These are phyloP conservation scores for Amblyjoppa fuscipennis DNA, from an alignment of 2,888 invertebrate genomes.

Conservation along the genomic window DNA sequence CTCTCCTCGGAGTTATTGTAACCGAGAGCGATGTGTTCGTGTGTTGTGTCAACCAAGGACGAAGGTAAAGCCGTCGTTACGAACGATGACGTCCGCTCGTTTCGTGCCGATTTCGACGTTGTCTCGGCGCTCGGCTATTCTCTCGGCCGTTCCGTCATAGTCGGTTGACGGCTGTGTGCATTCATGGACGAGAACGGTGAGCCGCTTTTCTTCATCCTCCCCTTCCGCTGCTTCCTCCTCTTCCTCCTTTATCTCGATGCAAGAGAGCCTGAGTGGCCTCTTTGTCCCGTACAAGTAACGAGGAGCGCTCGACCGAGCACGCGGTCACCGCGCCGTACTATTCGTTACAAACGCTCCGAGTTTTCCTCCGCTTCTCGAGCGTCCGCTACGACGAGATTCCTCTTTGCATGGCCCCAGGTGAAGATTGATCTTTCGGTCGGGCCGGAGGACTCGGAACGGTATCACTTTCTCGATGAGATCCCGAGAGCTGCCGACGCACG, in stretches of 20 bases:
- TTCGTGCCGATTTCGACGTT: constrained; percentile 12
- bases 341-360: constrained; percentile 6
- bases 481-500: constrained; percentile 19
- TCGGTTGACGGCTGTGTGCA: not conserved
- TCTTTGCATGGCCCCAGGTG: not conserved
- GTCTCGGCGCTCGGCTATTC: not conserved
- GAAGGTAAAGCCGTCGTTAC: constrained; percentile 5
- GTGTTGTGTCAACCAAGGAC: constrained; percentile 3
- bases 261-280: constrained; percentile 49
- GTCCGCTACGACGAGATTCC: not conserved
- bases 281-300: constrained; percentile 46
- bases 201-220: not conserved
- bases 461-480: constrained; percentile 10
- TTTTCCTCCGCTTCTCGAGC: constrained; percentile 2
- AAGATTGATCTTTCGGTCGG: constrained; percentile 29
- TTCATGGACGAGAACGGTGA: not conserved
- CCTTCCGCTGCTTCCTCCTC: not conserved
- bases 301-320: not conserved
- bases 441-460: constrained; percentile 23
- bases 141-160: constrained; percentile 1
- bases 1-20: constrained; percentile 22
- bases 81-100: constrained; percentile 40
- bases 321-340: not conserved
- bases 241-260: constrained; percentile 51
- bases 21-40: not conserved